Evolutionary conservation across 2,888 invertebrate species (phyloP), one percentile per base, ranked within the genome.

Genomic region (Melangyna quadrimaculata): DNA sequence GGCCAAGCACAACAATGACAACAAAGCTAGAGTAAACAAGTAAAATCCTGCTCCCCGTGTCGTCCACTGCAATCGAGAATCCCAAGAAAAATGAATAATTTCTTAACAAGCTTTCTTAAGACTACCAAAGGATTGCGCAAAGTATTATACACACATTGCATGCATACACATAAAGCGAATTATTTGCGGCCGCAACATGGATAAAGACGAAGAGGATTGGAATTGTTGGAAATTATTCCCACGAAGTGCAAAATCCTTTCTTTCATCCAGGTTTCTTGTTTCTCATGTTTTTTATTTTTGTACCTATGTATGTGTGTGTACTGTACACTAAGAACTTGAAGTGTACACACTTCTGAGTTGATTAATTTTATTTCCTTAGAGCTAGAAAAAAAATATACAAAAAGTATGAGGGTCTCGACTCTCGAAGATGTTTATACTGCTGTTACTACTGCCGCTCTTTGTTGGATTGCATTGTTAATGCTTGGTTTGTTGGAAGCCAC

Each of bases 291-390:
- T 45, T 55, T 29, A n/a, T n/a, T n/a, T 22, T 14, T 35, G 17
- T 53, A 29, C 40, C 32, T 29, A 10, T 2, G n/a, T 37, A 14
- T 37, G 5, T 40, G 27, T 70, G 27, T 63, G 22, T 12, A 43
- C 6, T 67, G 45, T 59, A 14, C 51, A 19, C 27, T 19, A 37
- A 51, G 67, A 75, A 81, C 40, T 75, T 78, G 17, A 78, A 71
- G 72, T 69, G 71, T 73, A 78, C 70, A 80, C 73, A 78, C 73
- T 77, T 77, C 81, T 81, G 72, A 51, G 72, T 84, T 86, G 81
- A 86, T 86, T 86, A 86, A 86, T 86, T 81, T 86, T 51, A 86
- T 86, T 86, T 86, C 86, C 77, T 80, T 70, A 37, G 14, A 78
- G 72, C 67, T 65, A 69, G 63, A 84, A 55, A 19, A 45, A 45